These are phyloP conservation scores for Australoheros facetus DNA, from an alignment of 2,797 vertebrate species.

Conservation along the genomic window DNA sequence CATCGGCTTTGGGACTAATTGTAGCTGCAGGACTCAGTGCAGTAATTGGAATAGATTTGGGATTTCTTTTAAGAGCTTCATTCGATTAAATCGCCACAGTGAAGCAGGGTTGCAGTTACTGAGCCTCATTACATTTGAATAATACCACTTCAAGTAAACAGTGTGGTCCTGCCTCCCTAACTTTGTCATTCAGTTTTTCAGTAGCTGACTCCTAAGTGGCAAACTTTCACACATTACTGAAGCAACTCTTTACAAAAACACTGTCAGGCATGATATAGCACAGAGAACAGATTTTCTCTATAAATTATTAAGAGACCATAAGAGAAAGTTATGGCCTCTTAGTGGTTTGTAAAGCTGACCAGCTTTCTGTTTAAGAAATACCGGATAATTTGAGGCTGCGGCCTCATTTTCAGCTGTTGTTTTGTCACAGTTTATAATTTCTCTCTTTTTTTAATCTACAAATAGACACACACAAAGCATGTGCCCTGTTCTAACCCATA, in stretches of 20 bases:
- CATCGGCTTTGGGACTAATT: constrained; percentile 38
- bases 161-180: background rate
- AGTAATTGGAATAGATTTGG: constrained; percentile 51
- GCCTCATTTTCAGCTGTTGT: background rate
- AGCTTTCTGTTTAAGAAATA: background rate
- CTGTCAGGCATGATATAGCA: background rate
- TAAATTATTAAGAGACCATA: constrained; percentile 2
- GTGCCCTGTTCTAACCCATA: background rate
- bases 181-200: background rate
- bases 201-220: background rate
- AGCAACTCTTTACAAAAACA: background rate
- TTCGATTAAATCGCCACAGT: constrained; percentile 51
- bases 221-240: background rate
- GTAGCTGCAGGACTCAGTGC: constrained; percentile 26
- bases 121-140: constrained; percentile 52
- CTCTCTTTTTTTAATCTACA: background rate
- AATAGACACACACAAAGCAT: background rate
- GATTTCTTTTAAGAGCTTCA: constrained; percentile 41
- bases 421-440: too few relatives aligned
- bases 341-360: background rate
- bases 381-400: background rate
- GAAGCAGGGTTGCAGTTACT: constrained; percentile 13
- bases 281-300: background rate
- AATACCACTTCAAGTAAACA: constrained; percentile 52
- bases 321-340: background rate